Evolutionary conservation across 1,140 invertebrate genomes (phyloP).

Genomic region (Charaxes varanes): DNA sequence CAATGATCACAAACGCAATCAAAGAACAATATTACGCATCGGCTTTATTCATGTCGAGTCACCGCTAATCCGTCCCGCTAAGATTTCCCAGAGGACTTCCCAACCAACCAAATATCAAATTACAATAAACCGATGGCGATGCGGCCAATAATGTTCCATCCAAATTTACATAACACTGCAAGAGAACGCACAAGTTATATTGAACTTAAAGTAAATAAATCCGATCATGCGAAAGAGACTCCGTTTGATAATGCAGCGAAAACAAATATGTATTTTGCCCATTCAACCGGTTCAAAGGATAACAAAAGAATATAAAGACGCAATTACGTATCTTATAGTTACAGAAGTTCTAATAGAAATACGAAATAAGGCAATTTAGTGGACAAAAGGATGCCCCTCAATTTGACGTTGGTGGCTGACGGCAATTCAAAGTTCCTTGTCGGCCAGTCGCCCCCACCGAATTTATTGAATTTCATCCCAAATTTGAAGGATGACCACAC

Average conservation of each 20-base stretch:
- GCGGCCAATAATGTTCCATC: conserved; percentile 63
- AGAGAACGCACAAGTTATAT: too few relatives aligned
- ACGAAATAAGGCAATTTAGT: conserved; percentile 63
- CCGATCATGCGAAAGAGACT: conserved; percentile 4
- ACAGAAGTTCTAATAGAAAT: conserved; percentile 56
- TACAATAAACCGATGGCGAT: conserved; percentile 62
- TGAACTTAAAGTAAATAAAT: not conserved
- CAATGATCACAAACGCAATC: too few relatives aligned
- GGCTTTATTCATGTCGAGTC: conserved; percentile 38
- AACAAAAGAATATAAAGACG: conserved; percentile 56
- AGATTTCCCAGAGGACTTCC: conserved; percentile 52
- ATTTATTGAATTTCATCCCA: conserved; percentile 63
- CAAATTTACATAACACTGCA: conserved; percentile 15
- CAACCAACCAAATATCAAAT: conserved; percentile 50
- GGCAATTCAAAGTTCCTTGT: conserved; percentile 62
- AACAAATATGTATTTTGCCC: conserved; percentile 20
- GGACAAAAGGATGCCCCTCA: conserved; percentile 60
- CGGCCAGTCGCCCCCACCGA: conserved; percentile 41
- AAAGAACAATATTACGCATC: too few relatives aligned
- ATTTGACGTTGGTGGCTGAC: conserved; percentile 32
- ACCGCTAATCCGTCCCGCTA: conserved; percentile 36
- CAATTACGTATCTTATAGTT: conserved; percentile 65
- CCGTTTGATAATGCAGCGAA: conserved; percentile 33
- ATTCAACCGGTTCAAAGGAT: conserved; percentile 32
- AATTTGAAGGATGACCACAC: conserved; percentile 57